phyloP scores from a whole-genome alignment of 2,797 vertebrate genomes.

The Sphenodon punctatus region DNA sequence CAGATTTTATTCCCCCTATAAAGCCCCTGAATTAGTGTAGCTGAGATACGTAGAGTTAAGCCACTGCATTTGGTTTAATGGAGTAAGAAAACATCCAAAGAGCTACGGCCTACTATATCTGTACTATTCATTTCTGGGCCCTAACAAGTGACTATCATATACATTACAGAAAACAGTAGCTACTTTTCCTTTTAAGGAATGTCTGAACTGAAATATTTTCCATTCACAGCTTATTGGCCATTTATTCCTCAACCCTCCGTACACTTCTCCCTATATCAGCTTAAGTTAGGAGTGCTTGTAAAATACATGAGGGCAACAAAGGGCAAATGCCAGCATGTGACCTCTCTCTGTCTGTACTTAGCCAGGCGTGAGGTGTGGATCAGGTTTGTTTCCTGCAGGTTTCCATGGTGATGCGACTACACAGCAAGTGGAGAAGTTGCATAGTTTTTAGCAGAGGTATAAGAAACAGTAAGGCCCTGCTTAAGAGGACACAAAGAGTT shows the following conservation, averaged over 20 bases:
- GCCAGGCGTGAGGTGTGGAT: conserved; percentile 27
- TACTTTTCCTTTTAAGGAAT: conserved; percentile 8
- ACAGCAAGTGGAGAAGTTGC: neutral
- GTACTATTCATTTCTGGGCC: conserved; percentile 3
- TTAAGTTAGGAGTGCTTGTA: neutral
- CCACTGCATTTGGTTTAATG: no score
- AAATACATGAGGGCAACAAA: conserved; percentile 31
- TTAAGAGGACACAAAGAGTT: neutral
- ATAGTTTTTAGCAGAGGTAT: neutral
- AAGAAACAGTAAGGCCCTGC: conserved; percentile 12
- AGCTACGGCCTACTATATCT: neutral
- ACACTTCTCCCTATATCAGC: neutral
- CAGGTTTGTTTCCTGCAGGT: conserved; percentile 54
- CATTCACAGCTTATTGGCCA: conserved; percentile 1
- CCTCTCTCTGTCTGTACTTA: conserved; percentile 49
- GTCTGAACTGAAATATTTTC: conserved; percentile 48
- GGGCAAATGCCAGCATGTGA: conserved; percentile 52
- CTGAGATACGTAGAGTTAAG: no score
- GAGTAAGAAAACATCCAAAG: neutral
- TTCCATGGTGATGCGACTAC: conserved; percentile 64
- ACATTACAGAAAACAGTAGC: neutral
- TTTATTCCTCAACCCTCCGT: neutral
- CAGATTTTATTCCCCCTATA: accelerated
- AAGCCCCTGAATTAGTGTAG: accelerated
- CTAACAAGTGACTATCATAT: conserved; percentile 1